Percentiles rank a stretch among this genome's conserved stretches.
Evolutionary conservation across 2,113 vertebrate species (phyloP).

Genomic region (Callorhinus ursinus): DNA sequence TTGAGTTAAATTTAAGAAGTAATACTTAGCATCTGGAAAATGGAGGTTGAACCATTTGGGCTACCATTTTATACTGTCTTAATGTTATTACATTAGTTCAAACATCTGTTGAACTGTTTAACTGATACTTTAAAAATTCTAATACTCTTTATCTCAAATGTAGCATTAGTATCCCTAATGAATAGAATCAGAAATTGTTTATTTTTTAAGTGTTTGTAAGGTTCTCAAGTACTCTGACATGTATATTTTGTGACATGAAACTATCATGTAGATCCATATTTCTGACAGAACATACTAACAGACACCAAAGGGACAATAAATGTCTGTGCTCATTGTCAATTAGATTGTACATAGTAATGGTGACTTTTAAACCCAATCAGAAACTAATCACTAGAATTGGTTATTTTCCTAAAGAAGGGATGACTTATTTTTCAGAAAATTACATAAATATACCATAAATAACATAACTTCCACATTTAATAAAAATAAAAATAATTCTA

Average conservation of each 20-base stretch:
- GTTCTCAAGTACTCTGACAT: slow-evolving; percentile 65
- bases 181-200: slow-evolving; percentile 37
- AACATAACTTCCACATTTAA: background rate
- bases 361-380: slow-evolving; percentile 52
- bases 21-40: slow-evolving; percentile 64
- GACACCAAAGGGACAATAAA: slow-evolving; percentile 78
- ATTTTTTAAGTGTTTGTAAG: slow-evolving; percentile 59
- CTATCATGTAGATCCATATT: slow-evolving; percentile 22
- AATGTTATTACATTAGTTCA: slow-evolving; percentile 79
- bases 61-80: slow-evolving; percentile 79
- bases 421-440: background rate
- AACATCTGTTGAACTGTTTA: slow-evolving; percentile 80
- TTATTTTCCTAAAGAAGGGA: slow-evolving; percentile 36
- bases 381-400: background rate
- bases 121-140: slow-evolving; percentile 72
- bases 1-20: slow-evolving; percentile 75
- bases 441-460: background rate
- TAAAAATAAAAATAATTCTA: slow-evolving; percentile 22
- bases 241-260: slow-evolving; percentile 59
- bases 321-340: slow-evolving; percentile 58
- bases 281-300: slow-evolving; percentile 55
- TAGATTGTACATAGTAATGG: background rate
- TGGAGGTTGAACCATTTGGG: slow-evolving; percentile 67
- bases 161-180: slow-evolving; percentile 80
- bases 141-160: slow-evolving; percentile 77